Evolutionary conservation across 2,797 vertebrate species (phyloP), one percentile per base, ranked within the genome.

Genomic region (Chaunax sp.): DNA sequence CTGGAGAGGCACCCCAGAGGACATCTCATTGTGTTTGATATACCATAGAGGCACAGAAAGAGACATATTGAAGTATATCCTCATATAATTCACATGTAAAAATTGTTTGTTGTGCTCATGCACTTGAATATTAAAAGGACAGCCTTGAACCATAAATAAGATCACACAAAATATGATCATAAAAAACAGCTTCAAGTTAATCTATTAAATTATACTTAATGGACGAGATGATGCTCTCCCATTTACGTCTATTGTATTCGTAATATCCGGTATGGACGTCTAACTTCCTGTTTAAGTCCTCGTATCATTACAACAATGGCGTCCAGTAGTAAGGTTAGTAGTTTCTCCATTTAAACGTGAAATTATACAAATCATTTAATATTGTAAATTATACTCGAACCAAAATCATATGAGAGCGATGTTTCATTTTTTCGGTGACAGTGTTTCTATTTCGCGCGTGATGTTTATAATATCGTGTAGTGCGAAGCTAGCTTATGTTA

Each of bases 261-360:
- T 72, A 23, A 78, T 54, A 69, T 90, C 87, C 87, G 78, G 69
- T 54, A 1, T 5, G 0, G 12, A 52, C 44, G 18, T 58, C 30
- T 10, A 22, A 77, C 62, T 83, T 91, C 78, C 84, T 18, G 28
- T 57, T 16, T 35, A 30, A 18, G 28, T 58, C 60, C 40, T 6
- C 4, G 5, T 2, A 22, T 16, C 16, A 9, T 11, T 9, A 50
- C 25, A 79, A 64, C 46, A 72, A 92, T 92, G 90, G 88, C 88
- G 77, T 85, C 87, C 1, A 50, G 30, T 64, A 54, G 51, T 25
- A 43, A 61, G 88, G 92, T 92, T 16, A 0, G 87, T 86, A 11
- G 0, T 52, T 69, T 69, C n/a, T 59, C 9, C 0, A 2, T 60
- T 20, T 69, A 22, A 11, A 1, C 6, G 0, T 13, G 1, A 40